Base-by-base conservation (phyloP, 2,888 invertebrate genomes). In the Ferdinandea cuprea region DNA sequence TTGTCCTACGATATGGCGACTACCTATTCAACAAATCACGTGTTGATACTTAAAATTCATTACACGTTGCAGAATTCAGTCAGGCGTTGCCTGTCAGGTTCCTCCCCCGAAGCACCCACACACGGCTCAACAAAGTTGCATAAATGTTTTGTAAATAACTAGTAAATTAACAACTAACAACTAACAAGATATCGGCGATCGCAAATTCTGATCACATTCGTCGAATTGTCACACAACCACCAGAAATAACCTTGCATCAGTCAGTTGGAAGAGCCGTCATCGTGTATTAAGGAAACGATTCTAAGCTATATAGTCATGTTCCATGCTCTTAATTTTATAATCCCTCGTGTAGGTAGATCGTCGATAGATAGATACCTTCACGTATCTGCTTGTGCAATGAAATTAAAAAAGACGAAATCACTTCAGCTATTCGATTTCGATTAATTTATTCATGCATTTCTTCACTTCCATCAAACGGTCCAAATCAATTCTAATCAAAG, bases 401-500 rank as follows among this genome's bases (percentile, higher is more conserved):
- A 25, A 25, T 25, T 25, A 25, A 25, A 25, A 25, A 25, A 25
- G 5, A 25, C 42, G 3, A 58, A 65, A 58, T 25, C 44, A 74
- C 25, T 32, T 17, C 19, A 11, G 44, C 17, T 50, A 50, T 69
- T 42, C 28, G 59, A 54, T 54, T 54, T 35, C 61, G 37, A 37
- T 74, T 74, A 69, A 74, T 68, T 68, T 63, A 63, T 63, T 56
- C 65, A 79, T 58, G 63, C 74, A 9, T 17, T 48, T 68, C 68
- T 21, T 25, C 35, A 61, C 15, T 48, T 50, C 42, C 48, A 50
- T 58, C 80, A 44, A 74, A 69, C 80, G 74, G 74, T 80, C 63
- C 52, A 69, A 63, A 59, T 69, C 68, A 35, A 74, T 80, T 74
- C 69, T 17, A 69, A 74, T 80, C 69, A 74, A 58, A 44, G 21